These are phyloP conservation scores for Clarias laeviceps DNA, from an alignment of 2,797 vertebrate genomes.

Conservation along the genomic window DNA sequence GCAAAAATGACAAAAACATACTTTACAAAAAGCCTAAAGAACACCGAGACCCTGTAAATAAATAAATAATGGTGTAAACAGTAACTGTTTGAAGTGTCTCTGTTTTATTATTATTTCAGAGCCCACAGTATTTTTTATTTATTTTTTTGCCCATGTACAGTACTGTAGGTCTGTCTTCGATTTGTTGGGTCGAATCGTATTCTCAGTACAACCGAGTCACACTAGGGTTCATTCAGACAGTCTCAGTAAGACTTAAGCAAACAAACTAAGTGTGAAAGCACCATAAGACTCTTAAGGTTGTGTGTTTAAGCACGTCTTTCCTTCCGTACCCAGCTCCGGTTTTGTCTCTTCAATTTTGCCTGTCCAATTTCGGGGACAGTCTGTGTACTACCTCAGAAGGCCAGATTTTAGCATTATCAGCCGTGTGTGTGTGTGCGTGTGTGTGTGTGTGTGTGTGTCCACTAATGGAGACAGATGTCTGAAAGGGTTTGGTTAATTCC, in stretches of 20 bases:
- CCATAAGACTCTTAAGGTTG: neutral
- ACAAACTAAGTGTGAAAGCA: neutral
- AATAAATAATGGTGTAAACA: constrained; percentile 4
- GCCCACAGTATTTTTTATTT: neutral
- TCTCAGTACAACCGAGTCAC: neutral
- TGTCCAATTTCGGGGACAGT: neutral
- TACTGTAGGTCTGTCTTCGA: neutral
- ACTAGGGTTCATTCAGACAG: neutral
- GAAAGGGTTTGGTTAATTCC: constrained; percentile 47
- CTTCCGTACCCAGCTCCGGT: neutral
- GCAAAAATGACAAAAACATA: neutral
- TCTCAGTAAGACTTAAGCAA: neutral
- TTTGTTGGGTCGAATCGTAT: neutral
- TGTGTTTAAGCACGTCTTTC: constrained; percentile 6
- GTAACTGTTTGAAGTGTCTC: neutral
- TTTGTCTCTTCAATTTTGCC: constrained; percentile 21
- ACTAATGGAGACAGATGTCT: constrained; percentile 50
- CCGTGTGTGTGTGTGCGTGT: neutral
- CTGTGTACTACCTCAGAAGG: neutral
- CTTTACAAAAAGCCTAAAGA: neutral
- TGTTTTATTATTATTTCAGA: neutral
- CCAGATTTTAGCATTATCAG: constrained; percentile 10
- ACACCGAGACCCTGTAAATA: neutral
- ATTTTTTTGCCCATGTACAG: neutral
- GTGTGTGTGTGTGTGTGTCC: constrained; percentile 6